phyloP scores from a whole-genome alignment of 2,113 vertebrate species.

The Danio rerio region GRCz12tu NC_133176.1:48495501-48496000 shows the following conservation, averaged over 20 bases:
- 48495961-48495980: not conserved
- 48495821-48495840: slow-evolving; percentile 14
- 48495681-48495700: not conserved
- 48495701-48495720: slow-evolving; percentile 12
- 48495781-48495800: not conserved
- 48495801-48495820: slow-evolving; percentile 1
- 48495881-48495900: not conserved
- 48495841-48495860: not conserved
- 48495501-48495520: not conserved
- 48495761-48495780: slow-evolving; percentile 4
- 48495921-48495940: not conserved
- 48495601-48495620: slow-evolving; percentile 5
- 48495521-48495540: not conserved
- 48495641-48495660: slow-evolving; percentile 6
- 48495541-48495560: not conserved
- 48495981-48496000: slow-evolving; percentile 45
- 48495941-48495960: slow-evolving; percentile 27
- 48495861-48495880: not conserved
- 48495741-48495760: not conserved
- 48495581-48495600: not conserved
- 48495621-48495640: not conserved
- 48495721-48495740: not conserved
- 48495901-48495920: not conserved
- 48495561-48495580: not conserved
- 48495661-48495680: slow-evolving; percentile 3